Evolutionary conservation across 2,888 invertebrate genomes (phyloP).

Genomic region (Oasisia sp.): DNA sequence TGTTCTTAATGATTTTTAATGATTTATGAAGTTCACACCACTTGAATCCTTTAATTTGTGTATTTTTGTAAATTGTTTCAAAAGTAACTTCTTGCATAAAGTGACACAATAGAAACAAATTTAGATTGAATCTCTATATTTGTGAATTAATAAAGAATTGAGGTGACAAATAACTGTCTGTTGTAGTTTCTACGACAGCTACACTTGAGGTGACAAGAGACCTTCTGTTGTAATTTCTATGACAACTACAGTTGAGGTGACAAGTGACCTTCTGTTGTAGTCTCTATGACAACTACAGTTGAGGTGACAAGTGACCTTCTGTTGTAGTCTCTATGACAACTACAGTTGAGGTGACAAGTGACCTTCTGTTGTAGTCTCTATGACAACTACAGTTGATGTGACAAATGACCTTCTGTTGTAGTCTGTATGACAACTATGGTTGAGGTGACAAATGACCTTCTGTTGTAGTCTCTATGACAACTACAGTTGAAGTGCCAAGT

Average conservation of each 20-base stretch:
- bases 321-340: constrained; percentile 52
- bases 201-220: constrained; percentile 29
- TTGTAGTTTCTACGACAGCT: constrained; percentile 54
- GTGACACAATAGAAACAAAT: background rate
- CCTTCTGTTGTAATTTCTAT: constrained; percentile 47
- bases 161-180: background rate
- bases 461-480: constrained; percentile 52
- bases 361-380: constrained; percentile 47
- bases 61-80: background rate
- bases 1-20: too few species aligned
- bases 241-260: constrained; percentile 46
- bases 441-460: background rate
- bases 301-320: background rate
- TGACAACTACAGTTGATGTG: constrained; percentile 46
- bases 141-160: background rate
- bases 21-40: too few species aligned
- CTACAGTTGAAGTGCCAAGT: constrained; percentile 36
- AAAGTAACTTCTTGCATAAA: background rate
- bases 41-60: constrained; percentile 21
- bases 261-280: constrained; percentile 41
- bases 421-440: constrained; percentile 52
- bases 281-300: constrained; percentile 51
- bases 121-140: background rate
- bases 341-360: constrained; percentile 36
- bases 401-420: constrained; percentile 38